Percentiles rank a stretch among this genome's conserved stretches.
Evolutionary conservation across 2,888 invertebrate species (phyloP).

Genomic region (Caenorhabditis sulstoni): DNA sequence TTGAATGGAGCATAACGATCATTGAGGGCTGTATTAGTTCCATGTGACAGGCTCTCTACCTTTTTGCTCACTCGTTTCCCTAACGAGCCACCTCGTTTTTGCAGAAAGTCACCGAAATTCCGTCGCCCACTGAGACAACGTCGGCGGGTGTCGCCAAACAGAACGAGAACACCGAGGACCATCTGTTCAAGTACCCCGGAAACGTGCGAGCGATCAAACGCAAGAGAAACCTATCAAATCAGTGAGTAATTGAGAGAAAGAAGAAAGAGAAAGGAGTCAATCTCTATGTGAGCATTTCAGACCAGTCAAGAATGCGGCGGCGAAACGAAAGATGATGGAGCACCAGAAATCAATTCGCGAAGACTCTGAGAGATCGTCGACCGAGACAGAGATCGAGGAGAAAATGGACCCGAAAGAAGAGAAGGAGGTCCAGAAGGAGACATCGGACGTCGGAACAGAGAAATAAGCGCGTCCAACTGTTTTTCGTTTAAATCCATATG

Average conservation of each 20-base stretch:
- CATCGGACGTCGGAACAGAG: neutral
- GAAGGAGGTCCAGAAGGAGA: neutral
- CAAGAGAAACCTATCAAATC: constrained; percentile 28
- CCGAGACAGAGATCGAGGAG: constrained; percentile 17
- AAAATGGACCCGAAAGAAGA: neutral
- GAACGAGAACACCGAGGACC: constrained; percentile 50
- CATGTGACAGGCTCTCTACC: neutral
- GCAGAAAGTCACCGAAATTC: constrained; percentile 5
- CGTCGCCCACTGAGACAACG: neutral
- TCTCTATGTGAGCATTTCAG: constrained; percentile 5
- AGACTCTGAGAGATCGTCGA: constrained; percentile 13
- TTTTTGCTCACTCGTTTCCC: neutral
- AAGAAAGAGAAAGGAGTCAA: too few relatives aligned
- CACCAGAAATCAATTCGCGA: constrained; percentile 55
- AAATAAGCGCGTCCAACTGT: neutral
- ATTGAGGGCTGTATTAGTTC: neutral
- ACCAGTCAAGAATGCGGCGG: constrained; percentile 14
- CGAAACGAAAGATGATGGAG: constrained; percentile 50
- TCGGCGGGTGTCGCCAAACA: neutral
- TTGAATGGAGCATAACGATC: neutral
- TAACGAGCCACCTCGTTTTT: neutral
- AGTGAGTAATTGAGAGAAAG: constrained; percentile 35
- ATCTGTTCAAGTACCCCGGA: constrained; percentile 56
- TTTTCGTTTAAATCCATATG: neutral
- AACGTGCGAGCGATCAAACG: constrained; percentile 48